Evolutionary conservation across 2,113 vertebrate genomes (phyloP).

Genomic region (Pterocles gutturalis): DNA sequence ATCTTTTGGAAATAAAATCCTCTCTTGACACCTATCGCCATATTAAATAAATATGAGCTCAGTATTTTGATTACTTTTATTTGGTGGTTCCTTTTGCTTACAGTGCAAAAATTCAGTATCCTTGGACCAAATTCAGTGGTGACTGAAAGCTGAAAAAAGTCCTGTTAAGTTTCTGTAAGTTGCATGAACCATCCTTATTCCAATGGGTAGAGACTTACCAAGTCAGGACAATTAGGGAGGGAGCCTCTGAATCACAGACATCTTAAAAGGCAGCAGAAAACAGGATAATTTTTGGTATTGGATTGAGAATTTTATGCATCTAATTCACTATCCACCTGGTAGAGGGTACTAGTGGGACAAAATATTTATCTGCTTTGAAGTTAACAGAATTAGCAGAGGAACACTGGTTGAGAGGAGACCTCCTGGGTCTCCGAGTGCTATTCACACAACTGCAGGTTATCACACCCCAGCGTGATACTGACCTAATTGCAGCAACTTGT

Average conservation of each 20-base stretch:
- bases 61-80: background rate
- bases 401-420: background rate
- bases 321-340: background rate
- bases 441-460: background rate
- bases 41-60: slow-evolving; percentile 25
- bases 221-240: background rate
- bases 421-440: background rate
- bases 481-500: background rate
- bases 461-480: background rate
- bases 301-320: background rate
- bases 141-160: background rate
- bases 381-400: background rate
- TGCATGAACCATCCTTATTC: background rate
- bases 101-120: background rate
- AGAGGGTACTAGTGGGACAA: background rate
- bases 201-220: background rate
- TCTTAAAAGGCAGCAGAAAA: background rate
- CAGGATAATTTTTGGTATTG: background rate
- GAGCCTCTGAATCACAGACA: background rate
- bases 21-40: background rate
- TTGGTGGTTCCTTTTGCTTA: slow-evolving; percentile 14
- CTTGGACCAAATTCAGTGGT: background rate
- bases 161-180: background rate
- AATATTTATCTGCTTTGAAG: background rate
- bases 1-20: background rate